Evolutionary conservation across 1,140 invertebrate species (phyloP), one percentile per base, ranked within the genome.

Genomic region (Cepaea nemoralis): DNA sequence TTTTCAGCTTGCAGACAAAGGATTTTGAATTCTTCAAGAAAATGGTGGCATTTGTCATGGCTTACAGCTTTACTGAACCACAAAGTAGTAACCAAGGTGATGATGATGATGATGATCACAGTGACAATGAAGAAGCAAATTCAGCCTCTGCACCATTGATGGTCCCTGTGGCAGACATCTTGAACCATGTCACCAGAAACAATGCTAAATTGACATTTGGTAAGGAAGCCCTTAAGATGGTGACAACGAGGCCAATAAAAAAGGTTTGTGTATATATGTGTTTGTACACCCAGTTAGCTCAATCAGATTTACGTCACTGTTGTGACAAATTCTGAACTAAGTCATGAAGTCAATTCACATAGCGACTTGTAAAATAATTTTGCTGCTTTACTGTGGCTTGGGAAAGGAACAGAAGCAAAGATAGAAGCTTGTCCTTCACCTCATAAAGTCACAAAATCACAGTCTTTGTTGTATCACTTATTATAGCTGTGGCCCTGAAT

Each of bases 1-100:
- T n/a, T n/a, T n/a, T n/a, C n/a, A n/a, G n/a, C n/a, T n/a, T n/a
- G n/a, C n/a, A n/a, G n/a, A n/a, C n/a, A n/a, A n/a, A n/a, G n/a
- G 76, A 75, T 80, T 50, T 91, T 33, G 87, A 91, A 14, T 86
- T 90, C 40, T 92, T 89, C 84, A 90, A 91, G 70, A 88, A 87
- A 80, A 91, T 91, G 88, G 91, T 91, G 14, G 89, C 91, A n/a
- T 92, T 92, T 86, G 88, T 92, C 0, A 92, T 92, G 91, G 90
- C 91, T 5, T 92, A 92, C 87, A 92, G 91, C 69, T 92, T 92
- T 83, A 91, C 91, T 48, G 91, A 92, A 80, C 89, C 90, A 48
- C 42, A 71, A 27, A 19, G 35, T 14, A 81, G 80, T 50, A 69
- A 74, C 5, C 48, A 70, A 14, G 35, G 24, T 63, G 35, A 48